These are phyloP conservation scores for Trachemys scripta DNA, from an alignment of 2,113 vertebrate genomes.

Conservation along the genomic window DNA sequence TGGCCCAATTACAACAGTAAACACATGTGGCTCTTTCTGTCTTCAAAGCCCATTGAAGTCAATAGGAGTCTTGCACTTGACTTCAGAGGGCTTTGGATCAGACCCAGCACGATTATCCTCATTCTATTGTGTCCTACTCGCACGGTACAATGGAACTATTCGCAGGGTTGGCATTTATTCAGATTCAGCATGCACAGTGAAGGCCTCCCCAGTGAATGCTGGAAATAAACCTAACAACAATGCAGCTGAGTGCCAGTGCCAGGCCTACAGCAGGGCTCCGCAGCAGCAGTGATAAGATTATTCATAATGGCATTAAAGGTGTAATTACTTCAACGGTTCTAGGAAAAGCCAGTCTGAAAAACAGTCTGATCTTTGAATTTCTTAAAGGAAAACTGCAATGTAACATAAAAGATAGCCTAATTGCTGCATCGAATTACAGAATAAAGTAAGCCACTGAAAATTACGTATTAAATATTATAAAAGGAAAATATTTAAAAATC, in stretches of 20 bases:
- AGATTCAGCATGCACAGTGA: neutral
- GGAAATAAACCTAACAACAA: neutral
- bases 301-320: neutral
- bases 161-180: neutral
- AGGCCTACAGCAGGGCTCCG: neutral
- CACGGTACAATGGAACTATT: neutral
- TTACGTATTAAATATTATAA: neutral
- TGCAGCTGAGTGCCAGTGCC: accelerated
- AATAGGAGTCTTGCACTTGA: neutral
- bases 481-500: neutral
- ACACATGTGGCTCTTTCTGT: neutral
- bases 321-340: neutral
- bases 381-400: neutral
- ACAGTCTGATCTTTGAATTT: neutral
- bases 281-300: neutral
- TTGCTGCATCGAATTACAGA: neutral
- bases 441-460: neutral
- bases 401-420: neutral
- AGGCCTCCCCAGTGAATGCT: neutral
- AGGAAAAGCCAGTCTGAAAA: neutral
- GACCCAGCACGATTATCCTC: accelerated
- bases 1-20: neutral
- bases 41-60: neutral
- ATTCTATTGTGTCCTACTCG: neutral
- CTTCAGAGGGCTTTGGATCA: neutral